phyloP scores from a whole-genome alignment of 2,888 invertebrate species.

The Helicoverpa assulta region DNA sequence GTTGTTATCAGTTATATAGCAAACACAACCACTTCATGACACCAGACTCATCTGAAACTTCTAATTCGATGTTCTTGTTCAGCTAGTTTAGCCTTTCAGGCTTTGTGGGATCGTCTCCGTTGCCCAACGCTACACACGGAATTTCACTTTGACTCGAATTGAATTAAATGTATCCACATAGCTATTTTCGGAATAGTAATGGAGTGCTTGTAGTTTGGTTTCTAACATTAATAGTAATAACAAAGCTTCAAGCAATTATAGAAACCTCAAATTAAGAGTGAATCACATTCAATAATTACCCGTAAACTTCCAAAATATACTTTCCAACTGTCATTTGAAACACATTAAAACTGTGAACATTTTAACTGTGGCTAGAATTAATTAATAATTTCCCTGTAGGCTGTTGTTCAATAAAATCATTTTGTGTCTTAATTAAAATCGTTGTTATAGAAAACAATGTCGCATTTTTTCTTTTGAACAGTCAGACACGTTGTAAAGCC shows the following conservation, averaged over 20 bases:
- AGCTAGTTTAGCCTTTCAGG: conserved; percentile 20
- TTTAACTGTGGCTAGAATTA: conserved; percentile 56
- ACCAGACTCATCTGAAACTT: conserved; percentile 16
- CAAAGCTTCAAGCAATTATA: conserved; percentile 34
- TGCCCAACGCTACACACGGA: conserved; percentile 41
- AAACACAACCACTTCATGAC: conserved; percentile 8
- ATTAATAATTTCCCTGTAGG: conserved; percentile 44
- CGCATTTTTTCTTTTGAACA: conserved; percentile 15
- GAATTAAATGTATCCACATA: conserved; percentile 25
- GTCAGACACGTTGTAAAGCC: conserved; percentile 10
- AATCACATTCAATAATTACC: conserved; percentile 44
- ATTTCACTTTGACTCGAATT: conserved; percentile 47
- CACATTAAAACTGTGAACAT: conserved; percentile 57
- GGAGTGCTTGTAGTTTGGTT: conserved; percentile 28
- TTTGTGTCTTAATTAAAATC: conserved; percentile 38
- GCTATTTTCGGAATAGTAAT: conserved; percentile 20
- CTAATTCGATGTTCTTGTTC: conserved; percentile 9
- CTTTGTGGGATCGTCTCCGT: conserved; percentile 31
- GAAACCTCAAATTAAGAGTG: conserved; percentile 47
- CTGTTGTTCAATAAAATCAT: conserved; percentile 31
- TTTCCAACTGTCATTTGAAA: conserved; percentile 61
- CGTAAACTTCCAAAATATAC: conserved; percentile 45
- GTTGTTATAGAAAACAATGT: conserved; percentile 11
- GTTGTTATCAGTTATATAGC: background rate
- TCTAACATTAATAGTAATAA: conserved; percentile 32